These are phyloP conservation scores for Fabriciana adippe DNA, from an alignment of 2,888 invertebrate species.

Conservation along the genomic window DNA sequence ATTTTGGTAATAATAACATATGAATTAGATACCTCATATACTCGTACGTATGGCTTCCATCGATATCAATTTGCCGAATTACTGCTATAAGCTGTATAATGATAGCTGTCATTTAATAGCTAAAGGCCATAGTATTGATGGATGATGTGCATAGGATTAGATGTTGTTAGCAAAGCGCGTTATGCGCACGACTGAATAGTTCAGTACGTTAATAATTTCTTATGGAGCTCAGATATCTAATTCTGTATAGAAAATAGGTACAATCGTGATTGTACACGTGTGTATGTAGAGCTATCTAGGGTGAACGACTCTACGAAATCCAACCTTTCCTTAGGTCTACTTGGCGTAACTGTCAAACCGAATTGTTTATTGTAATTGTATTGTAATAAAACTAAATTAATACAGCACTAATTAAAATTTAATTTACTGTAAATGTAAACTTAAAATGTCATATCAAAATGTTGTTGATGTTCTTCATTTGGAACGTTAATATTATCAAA, in stretches of 20 bases:
- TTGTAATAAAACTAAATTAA: no score
- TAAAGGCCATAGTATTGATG: constrained; percentile 6
- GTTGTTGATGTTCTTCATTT: background rate
- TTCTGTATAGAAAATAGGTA: constrained; percentile 14
- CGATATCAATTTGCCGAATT: background rate
- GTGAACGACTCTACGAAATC: no score
- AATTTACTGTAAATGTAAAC: no score
- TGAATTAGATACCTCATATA: constrained; percentile 2
- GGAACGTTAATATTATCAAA: background rate
- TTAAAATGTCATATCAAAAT: background rate
- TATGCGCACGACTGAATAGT: constrained; percentile 29
- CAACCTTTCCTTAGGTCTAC: no score
- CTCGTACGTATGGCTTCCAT: background rate
- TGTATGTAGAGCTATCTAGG: background rate
- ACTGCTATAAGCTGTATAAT: no score
- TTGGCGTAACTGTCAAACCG: no score
- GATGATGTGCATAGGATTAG: constrained; percentile 3
- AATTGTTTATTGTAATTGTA: no score
- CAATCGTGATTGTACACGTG: constrained; percentile 11
- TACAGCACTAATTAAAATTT: no score
- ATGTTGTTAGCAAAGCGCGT: constrained; percentile 4
- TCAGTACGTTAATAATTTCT: constrained; percentile 1
- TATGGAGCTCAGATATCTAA: constrained; percentile 2
- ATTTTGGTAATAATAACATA: constrained; percentile 6
- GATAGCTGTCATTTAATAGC: background rate